Conservation (phyloP, 2,888 invertebrate species). For the Taphrorychus bicolor region DNA sequence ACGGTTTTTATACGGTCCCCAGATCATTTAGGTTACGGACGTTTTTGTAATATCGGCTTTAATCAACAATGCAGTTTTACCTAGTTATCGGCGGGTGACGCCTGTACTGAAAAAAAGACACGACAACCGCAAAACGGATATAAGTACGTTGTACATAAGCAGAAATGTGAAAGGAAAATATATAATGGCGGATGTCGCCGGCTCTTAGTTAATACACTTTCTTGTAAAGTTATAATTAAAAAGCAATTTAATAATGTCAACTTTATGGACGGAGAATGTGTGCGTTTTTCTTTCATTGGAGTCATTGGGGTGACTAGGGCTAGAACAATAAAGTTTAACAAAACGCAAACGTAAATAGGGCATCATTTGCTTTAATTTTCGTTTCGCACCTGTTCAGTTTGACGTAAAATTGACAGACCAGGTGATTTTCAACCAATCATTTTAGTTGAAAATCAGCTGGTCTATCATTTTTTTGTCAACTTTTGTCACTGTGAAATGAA, state of each 20-base stretch:
- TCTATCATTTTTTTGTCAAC: no score
- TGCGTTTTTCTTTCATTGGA: neutral
- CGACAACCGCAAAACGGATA: constrained; percentile 3
- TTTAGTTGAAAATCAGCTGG: neutral
- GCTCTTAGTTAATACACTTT: neutral
- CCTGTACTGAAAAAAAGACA: constrained; percentile 1
- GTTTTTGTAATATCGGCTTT: constrained; percentile 21
- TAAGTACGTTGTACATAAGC: neutral
- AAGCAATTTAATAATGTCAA: neutral
- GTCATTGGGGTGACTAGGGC: no score
- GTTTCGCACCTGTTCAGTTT: no score
- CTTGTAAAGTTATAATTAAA: neutral
- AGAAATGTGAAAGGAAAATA: constrained; percentile 17
- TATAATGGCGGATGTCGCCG: constrained; percentile 4
- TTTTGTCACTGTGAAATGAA: no score
- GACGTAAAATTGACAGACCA: no score
- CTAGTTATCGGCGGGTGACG: neutral
- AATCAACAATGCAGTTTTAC: constrained; percentile 13
- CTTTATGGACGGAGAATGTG: neutral
- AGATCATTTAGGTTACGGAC: constrained; percentile 31
- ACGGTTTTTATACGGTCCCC: constrained; percentile 28
- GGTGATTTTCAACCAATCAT: no score
- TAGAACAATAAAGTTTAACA: no score
- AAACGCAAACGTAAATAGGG: no score
- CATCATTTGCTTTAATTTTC: no score